Percentiles rank a stretch among this genome's conserved stretches.
Evolutionary conservation across 2,888 invertebrate species (phyloP).

Genomic region (Chloromyia formosa): DNA sequence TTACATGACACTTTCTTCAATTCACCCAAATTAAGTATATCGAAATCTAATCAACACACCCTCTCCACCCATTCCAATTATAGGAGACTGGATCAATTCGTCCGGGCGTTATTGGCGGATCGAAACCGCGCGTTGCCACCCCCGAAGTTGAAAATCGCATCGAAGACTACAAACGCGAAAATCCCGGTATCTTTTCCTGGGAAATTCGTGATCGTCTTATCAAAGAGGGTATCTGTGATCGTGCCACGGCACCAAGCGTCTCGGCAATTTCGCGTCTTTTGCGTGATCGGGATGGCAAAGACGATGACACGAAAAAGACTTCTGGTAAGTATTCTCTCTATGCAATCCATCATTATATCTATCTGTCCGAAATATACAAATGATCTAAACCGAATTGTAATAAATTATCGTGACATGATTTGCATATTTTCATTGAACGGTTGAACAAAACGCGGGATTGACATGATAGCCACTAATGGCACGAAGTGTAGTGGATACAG

Average conservation of each 20-base stretch:
- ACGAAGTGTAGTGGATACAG: too few relatives aligned
- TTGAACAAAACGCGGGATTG: background rate
- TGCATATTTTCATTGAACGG: constrained; percentile 1
- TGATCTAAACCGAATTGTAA: constrained; percentile 40
- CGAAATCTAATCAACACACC: background rate
- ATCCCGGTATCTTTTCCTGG: constrained; percentile 95
- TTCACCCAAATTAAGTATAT: background rate
- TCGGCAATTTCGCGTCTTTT: constrained; percentile 84
- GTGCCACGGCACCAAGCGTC: constrained; percentile 74
- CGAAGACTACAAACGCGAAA: constrained; percentile 88
- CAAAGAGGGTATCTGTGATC: constrained; percentile 73
- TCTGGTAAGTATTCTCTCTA: constrained; percentile 46
- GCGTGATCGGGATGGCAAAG: constrained; percentile 72
- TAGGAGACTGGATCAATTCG: constrained; percentile 95
- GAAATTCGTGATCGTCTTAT: constrained; percentile 92
- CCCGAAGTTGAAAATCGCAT: constrained; percentile 92
- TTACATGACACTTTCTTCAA: too few relatives aligned
- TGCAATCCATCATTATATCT: background rate
- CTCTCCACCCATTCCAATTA: constrained; percentile 47
- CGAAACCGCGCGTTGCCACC: constrained; percentile 92
- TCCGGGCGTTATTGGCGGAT: constrained; percentile 94
- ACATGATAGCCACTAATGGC: constrained; percentile 31
- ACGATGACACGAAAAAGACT: constrained; percentile 52
- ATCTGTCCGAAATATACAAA: background rate
- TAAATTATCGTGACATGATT: constrained; percentile 47